Evolutionary conservation across 2,888 invertebrate species (phyloP).

Genomic region (Torymus auratus): DNA sequence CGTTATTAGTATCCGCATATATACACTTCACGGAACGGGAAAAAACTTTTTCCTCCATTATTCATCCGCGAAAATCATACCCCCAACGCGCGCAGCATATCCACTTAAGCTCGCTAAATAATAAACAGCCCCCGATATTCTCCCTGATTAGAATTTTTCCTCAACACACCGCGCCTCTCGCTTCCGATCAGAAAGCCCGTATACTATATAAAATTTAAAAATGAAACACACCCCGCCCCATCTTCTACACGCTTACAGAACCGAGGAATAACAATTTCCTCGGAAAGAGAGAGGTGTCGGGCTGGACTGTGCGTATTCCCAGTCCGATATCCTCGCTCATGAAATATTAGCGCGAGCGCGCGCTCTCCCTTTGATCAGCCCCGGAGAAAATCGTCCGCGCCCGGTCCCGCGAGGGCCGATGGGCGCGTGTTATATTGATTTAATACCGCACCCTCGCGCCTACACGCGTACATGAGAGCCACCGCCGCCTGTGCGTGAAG

Average conservation of each 20-base stretch:
- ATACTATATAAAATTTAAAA: conserved; percentile 37
- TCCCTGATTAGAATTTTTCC: conserved; percentile 20
- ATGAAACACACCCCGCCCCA: conserved; percentile 21
- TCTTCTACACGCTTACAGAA: neutral
- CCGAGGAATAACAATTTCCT: conserved; percentile 48
- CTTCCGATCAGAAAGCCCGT: neutral
- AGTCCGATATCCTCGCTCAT: conserved; percentile 64
- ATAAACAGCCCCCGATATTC: conserved; percentile 10
- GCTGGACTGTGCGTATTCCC: conserved; percentile 20
- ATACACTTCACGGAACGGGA: too few relatives aligned
- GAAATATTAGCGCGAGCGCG: conserved; percentile 67
- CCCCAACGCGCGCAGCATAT: neutral
- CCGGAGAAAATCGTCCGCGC: conserved; percentile 70
- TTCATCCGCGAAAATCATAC: neutral
- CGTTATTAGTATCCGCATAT: neutral
- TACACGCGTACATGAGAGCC: neutral
- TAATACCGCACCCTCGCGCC: conserved; percentile 52
- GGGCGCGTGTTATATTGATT: conserved; percentile 60
- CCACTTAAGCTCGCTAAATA: conserved; percentile 23
- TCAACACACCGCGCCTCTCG: too few relatives aligned
- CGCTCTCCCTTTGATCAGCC: conserved; percentile 69
- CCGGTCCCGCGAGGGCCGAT: conserved; percentile 66
- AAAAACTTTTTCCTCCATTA: neutral
- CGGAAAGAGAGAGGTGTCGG: conserved; percentile 37
- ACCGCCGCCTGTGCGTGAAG: too few relatives aligned